These are phyloP conservation scores for Heteronetta atricapilla DNA, from an alignment of 2,113 vertebrate species.

Conservation along the genomic window DNA sequence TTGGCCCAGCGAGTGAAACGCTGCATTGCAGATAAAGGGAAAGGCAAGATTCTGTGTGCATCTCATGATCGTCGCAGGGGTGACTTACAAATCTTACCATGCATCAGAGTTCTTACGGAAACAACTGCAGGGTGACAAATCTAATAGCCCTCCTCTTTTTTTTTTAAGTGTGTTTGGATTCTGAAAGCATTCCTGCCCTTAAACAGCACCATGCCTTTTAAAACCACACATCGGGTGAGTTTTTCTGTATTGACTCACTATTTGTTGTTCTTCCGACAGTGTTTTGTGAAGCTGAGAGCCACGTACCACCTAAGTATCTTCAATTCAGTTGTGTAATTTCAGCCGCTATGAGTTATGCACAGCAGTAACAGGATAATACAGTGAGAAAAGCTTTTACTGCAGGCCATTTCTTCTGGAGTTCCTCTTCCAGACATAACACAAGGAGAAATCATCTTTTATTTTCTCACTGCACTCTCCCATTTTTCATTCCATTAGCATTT, in stretches of 20 bases:
- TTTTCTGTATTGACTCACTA: slow-evolving; percentile 9
- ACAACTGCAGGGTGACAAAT: not conserved
- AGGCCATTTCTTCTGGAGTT: not conserved
- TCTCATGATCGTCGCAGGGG: not conserved
- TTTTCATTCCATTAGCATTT: slow-evolving; percentile 36
- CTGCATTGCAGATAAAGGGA: slow-evolving; percentile 26
- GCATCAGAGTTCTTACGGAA: not conserved
- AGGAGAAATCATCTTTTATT: not conserved
- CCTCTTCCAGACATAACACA: not conserved
- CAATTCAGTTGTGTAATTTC: not conserved
- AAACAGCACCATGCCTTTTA: not conserved
- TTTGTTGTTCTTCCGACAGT: not conserved
- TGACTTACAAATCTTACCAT: not conserved
- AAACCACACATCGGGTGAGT: not conserved
- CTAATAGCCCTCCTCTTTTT: not conserved
- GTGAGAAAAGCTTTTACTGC: slow-evolving; percentile 29
- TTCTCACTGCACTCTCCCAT: not conserved
- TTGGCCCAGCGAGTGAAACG: not conserved
- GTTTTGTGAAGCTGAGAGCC: not conserved
- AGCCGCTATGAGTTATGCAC: not conserved
- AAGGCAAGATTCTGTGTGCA: not conserved
- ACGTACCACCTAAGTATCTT: not conserved
- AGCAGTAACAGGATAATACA: not conserved
- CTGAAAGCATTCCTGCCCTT: not conserved
- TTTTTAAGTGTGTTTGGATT: not conserved